A percentile compares a stretch with the other conserved stretches of the same genome.
phyloP scores from a whole-genome alignment of 2,113 vertebrate species.

The Tympanuchus pallidicinctus region DNA sequence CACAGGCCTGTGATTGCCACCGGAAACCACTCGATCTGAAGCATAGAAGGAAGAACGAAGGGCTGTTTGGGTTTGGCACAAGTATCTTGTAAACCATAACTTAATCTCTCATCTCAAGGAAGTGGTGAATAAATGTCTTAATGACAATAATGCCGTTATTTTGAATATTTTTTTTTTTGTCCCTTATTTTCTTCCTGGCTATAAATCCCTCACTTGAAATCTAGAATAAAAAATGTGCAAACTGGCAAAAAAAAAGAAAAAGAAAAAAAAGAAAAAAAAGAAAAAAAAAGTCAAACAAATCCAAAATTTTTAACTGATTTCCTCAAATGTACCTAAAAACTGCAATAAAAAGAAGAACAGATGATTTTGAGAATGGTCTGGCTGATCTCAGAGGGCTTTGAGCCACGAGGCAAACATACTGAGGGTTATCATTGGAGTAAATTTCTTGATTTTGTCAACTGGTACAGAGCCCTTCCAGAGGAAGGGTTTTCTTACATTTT shows the following conservation, averaged over 20 bases:
- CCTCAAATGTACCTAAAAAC: not conserved
- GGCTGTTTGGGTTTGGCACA: not conserved
- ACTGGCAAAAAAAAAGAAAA: not conserved
- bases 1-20: not conserved
- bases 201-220: not conserved
- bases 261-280: not conserved
- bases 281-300: not conserved
- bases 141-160: not conserved
- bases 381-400: not conserved
- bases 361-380: not conserved
- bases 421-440: not conserved
- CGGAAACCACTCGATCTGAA: accelerated
- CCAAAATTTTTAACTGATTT: not conserved
- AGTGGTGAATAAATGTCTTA: not conserved
- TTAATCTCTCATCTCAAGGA: not conserved
- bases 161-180: not conserved
- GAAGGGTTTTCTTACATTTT: not conserved
- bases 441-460: not conserved
- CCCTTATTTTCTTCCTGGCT: not conserved
- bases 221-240: not conserved
- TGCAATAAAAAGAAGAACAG: not conserved
- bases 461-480: accelerated
- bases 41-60: not conserved
- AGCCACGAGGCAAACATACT: not conserved
- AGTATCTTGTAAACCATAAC: not conserved